Percentiles rank a stretch among this genome's conserved stretches.
phyloP scores from a whole-genome alignment of 30 jellyfish, hydroid and myxozoan species.

The Nemopilema nomurai region DNA sequence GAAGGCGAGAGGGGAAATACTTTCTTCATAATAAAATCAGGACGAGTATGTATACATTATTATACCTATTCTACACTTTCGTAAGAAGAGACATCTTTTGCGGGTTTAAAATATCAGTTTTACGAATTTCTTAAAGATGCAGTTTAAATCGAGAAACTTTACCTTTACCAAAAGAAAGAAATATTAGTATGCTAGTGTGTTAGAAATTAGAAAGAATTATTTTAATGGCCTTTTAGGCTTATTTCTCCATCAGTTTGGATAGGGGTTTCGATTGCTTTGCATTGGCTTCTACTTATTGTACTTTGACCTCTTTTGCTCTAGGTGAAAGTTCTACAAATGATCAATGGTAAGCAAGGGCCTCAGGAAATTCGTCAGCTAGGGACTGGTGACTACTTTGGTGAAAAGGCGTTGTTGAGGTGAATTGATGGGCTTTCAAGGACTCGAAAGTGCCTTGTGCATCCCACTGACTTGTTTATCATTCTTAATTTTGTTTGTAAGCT shows the following conservation, averaged over 20 bases:
- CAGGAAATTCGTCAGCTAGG: slow-evolving; percentile 81
- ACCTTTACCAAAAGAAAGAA: not conserved
- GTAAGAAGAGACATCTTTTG: too few species aligned
- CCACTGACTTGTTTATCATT: too few species aligned
- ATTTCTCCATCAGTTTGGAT: too few species aligned
- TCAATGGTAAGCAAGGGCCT: slow-evolving; percentile 78
- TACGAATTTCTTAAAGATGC: too few species aligned
- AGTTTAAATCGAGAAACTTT: too few species aligned
- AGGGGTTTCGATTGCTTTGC: not conserved
- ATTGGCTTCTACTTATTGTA: not conserved
- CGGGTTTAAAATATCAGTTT: too few species aligned
- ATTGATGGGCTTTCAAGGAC: too few species aligned
- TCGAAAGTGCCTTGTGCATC: too few species aligned
- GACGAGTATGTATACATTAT: slow-evolving; percentile 65
- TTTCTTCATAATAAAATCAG: slow-evolving; percentile 83
- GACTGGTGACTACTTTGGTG: slow-evolving; percentile 95
- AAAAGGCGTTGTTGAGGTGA: slow-evolving; percentile 90
- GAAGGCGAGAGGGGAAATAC: slow-evolving; percentile 98
- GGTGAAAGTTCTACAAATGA: slow-evolving; percentile 86
- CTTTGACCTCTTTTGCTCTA: not conserved
- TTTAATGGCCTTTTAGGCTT: too few species aligned
- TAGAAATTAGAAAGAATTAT: not conserved
- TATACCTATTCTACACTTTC: too few species aligned
- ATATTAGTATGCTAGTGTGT: not conserved
- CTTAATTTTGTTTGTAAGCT: too few species aligned